Conservation (phyloP, 2,888 invertebrate species). For the Aplocera efformata region DNA sequence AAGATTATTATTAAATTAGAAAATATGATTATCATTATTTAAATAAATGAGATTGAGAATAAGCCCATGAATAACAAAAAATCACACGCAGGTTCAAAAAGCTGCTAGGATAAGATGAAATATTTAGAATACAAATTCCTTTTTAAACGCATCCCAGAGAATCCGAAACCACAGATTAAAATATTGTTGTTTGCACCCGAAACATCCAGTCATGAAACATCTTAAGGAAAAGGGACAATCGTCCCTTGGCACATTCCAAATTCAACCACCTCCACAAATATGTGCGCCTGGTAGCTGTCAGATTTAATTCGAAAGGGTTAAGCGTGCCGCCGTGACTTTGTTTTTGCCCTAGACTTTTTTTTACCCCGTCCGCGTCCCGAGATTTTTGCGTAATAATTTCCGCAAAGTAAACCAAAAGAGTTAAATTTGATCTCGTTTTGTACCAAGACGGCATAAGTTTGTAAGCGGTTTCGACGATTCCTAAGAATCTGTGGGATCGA, state of each 20-base stretch:
- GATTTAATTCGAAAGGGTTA: conserved; percentile 43
- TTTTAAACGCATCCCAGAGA: no score
- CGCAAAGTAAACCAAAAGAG: conserved; percentile 24
- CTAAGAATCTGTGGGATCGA: conserved; percentile 10
- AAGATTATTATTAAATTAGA: no score
- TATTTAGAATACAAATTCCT: no score
- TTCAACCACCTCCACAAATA: conserved; percentile 38
- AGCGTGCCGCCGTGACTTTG: conserved; percentile 27
- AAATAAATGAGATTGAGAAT: no score
- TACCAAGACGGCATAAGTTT: conserved; percentile 22
- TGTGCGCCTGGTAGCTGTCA: conserved; percentile 43
- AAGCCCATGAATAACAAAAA: no score
- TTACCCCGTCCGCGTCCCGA: conserved; percentile 6
- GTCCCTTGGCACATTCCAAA: conserved; percentile 37
- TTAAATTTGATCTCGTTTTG: conserved; percentile 30
- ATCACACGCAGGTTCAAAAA: no score
- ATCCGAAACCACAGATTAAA: no score
- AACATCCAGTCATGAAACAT: conserved; percentile 1
- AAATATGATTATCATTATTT: no score
- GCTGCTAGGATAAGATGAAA: no score
- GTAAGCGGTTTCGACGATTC: conserved; percentile 11
- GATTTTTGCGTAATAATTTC: conserved; percentile 16
- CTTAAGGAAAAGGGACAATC: conserved; percentile 20
- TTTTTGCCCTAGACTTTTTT: conserved; percentile 12
- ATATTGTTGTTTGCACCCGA: no score